Conservation (phyloP, 53 echinoderm and acorn worm genomes). For the Zoroaster sp. region DNA sequence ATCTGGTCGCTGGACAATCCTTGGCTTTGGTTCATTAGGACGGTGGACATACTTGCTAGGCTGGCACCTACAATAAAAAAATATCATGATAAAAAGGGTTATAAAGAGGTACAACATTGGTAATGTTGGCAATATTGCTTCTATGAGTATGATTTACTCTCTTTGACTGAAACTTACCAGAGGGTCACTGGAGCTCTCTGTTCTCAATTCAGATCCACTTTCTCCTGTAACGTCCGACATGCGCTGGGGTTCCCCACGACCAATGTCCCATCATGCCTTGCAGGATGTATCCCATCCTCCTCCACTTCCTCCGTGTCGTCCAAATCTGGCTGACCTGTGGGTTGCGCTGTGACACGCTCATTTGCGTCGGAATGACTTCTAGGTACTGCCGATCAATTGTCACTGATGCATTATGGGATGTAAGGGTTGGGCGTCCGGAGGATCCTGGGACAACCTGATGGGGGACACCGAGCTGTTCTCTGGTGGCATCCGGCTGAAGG, state of each 20-base stretch:
- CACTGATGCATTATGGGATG: constrained; percentile 67
- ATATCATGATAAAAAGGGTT: constrained; percentile 58
- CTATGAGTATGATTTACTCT: no score
- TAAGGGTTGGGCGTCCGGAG: background rate
- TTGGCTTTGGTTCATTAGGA: constrained; percentile 70
- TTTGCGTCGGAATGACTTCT: constrained; percentile 91
- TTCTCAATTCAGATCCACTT: background rate
- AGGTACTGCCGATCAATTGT: constrained; percentile 83
- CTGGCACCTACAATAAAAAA: constrained; percentile 58
- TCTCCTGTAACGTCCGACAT: constrained; percentile 19
- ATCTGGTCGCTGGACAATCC: constrained; percentile 53
- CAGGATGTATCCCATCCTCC: constrained; percentile 35
- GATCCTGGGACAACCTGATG: constrained; percentile 62
- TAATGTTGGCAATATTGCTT: no score
- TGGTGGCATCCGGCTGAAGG: constrained; percentile 86
- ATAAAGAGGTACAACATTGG: no score
- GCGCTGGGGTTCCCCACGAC: constrained; percentile 31
- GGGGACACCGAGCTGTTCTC: constrained; percentile 91
- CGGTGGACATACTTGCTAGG: constrained; percentile 68
- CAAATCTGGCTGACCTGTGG: constrained; percentile 23
- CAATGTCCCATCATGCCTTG: background rate
- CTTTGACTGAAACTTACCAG: constrained; percentile 47
- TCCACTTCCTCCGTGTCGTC: constrained; percentile 69
- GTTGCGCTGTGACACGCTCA: constrained; percentile 81
- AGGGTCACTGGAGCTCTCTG: constrained; percentile 47